Conservation (phyloP, 2,888 invertebrate species). For the Nephrotoma appendiculata region DNA sequence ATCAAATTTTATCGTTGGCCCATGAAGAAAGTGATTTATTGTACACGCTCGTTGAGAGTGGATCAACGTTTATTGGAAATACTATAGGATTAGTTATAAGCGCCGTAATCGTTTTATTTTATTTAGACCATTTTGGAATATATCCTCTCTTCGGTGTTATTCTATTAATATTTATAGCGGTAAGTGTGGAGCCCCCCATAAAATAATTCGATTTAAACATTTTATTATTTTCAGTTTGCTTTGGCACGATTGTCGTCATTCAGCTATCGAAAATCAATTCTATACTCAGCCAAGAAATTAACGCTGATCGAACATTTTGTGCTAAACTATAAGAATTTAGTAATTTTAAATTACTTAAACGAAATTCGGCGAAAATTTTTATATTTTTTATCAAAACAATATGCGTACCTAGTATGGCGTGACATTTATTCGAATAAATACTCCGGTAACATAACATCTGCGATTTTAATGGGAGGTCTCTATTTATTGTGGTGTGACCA, state of each 20-base stretch:
- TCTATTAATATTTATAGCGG: constrained; percentile 7
- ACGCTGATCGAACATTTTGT: constrained; percentile 6
- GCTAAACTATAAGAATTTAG: constrained; percentile 8
- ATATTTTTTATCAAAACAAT: neutral
- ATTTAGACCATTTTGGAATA: constrained; percentile 7
- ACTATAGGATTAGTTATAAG: constrained; percentile 7
- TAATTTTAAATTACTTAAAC: neutral
- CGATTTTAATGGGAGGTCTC: neutral
- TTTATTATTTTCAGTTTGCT: neutral
- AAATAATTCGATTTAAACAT: neutral
- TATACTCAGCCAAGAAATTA: constrained; percentile 6
- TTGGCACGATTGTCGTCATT: constrained; percentile 7
- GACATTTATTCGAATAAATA: constrained; percentile 4
- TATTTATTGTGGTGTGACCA: constrained; percentile 3
- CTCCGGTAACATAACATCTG: neutral
- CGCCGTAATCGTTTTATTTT: constrained; percentile 1
- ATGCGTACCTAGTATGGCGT: neutral
- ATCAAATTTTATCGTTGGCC: constrained; percentile 1
- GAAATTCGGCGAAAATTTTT: neutral
- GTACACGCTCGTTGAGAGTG: constrained; percentile 7
- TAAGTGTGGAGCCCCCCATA: neutral
- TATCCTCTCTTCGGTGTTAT: constrained; percentile 9
- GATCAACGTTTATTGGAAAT: constrained; percentile 8
- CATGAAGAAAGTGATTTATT: constrained; percentile 9
- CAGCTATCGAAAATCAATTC: constrained; percentile 4